Base-by-base conservation (phyloP, 2,113 vertebrate species). In the Eupsittula cactorum region DNA sequence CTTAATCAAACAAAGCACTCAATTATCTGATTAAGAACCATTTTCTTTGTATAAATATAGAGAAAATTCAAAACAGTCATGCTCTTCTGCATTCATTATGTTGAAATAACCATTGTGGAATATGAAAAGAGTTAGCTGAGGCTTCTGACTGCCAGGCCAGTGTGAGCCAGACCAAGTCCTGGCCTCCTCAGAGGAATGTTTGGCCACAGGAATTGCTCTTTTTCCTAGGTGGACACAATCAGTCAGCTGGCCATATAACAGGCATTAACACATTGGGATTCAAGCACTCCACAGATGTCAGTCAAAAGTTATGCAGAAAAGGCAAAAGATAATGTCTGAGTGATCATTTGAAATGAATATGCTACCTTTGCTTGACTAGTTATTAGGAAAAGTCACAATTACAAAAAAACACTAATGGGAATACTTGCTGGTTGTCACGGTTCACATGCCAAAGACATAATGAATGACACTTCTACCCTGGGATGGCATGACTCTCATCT, bases 401-500 rank as follows among this genome's bases (percentile, higher is more conserved):
- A 75, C 12, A 17, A 85, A 65, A 57, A 4, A 5, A 44, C 1
- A 1, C 14, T n/a, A 71, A 78, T 23, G 15, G 33, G 68, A 90
- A 81, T 29, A 29, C 8, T 75, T 68, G n/a, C 23, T 92, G 53
- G 44, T 28, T 88, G 59, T 37, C 82, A 63, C 24, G 6, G 64
- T 55, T 90, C 35, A 65, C 63, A 39, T 41, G 80, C 24, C 42
- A 52, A 77, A 90, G 29, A 13, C 21, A 19, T 39, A 78, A 78
- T 11, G 33, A 71, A 81, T 55, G 46, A 74, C 31, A 46, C 35
- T 39, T 70, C 15, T 78, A 13, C 9, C 11, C 35, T 57, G 50
- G 69, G 33, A 71, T 0, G 0, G 10, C 37, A 50, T 16, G 50
- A 55, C 6, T 29, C 41, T 77, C 3, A 0, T 24, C 44, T 14